Conservation (phyloP, 2,888 invertebrate genomes). For the Lasioglossum lativentre region DNA sequence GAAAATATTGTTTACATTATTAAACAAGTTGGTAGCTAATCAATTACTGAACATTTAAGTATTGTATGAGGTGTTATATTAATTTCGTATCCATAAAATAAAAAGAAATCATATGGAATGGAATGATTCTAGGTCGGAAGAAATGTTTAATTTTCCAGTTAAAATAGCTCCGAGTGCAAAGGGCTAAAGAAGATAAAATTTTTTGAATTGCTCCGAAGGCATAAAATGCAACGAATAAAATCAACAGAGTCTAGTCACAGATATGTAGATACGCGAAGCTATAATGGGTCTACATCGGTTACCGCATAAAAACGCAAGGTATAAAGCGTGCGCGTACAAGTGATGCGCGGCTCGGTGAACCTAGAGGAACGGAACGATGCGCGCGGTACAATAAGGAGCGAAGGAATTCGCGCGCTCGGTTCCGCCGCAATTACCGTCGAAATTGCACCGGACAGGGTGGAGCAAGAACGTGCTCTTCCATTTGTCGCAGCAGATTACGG, state of each 20-base stretch:
- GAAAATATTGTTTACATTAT: too few species aligned
- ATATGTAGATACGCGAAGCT: neutral
- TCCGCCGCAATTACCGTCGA: conserved; percentile 26
- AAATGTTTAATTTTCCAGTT: too few species aligned
- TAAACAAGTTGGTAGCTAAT: too few species aligned
- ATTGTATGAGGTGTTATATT: too few species aligned
- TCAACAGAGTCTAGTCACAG: neutral
- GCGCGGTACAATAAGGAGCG: neutral
- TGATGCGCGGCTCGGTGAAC: neutral
- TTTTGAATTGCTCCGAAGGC: neutral
- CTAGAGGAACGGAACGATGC: neutral
- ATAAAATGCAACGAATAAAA: neutral
- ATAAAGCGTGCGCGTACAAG: neutral
- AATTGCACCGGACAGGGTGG: conserved; percentile 4
- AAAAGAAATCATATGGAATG: too few species aligned
- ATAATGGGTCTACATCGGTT: neutral
- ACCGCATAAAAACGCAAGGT: neutral
- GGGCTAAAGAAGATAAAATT: too few species aligned
- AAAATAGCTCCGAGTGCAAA: too few species aligned
- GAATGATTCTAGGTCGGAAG: too few species aligned
- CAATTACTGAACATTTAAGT: too few species aligned
- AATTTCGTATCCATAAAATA: too few species aligned
- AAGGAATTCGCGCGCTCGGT: neutral
- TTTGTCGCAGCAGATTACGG: conserved; percentile 17
- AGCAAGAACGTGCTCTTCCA: neutral